Evolutionary conservation across 2,113 vertebrate genomes (phyloP), one percentile per base, ranked within the genome.

Genomic region (Pionites leucogaster): DNA sequence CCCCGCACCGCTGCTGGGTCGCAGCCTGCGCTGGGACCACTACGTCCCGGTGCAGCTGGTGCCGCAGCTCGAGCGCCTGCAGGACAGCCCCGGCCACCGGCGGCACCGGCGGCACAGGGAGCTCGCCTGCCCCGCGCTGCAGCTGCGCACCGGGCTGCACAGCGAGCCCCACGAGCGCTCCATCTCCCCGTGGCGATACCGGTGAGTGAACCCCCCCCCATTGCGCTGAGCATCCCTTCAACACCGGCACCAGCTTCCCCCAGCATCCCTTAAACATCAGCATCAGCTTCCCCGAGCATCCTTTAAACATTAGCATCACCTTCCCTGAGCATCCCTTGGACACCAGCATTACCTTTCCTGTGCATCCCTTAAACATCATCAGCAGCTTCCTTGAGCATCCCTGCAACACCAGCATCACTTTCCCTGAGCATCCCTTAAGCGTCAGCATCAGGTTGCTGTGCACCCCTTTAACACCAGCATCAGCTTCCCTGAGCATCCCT

Each of bases 141-240:
- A 55, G 2, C 65, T 91, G 0, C 96, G 91, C 50, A 4, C 49
- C 6, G n/a, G 88, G 4, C 25, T 82, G 12, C 50, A 14, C n/a
- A 91, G 88, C 0, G 89, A 94, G 2, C 4, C 80, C 20, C 94
- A 89, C 7, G 90, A 97, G 65, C 96, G 99, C 25, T 99, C 99
- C 77, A 97, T 99, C 96, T 99, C 99, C 1, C 99, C 99, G 2
- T 99, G 99, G 99, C 92, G 94, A 53, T 98, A 98, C 89, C 91
- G 96, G 98, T 98, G 96, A 94, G 55, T 33, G 55, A 20, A 6
- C 19, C 31, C 55, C 31, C 55, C 19, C 7, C 7, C 29, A 13
- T 33, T 20, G 35, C 17, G 1, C 37, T 18, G 24, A 37, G 31
- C 53, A 14, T 59, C 55, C 53, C 29, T 31, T 55, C 5, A 20